A percentile compares a stretch with the other conserved stretches of the same genome.
These are phyloP conservation scores for Cnemophilus loriae DNA, from an alignment of 2,113 vertebrate species.

Conservation along the genomic window DNA sequence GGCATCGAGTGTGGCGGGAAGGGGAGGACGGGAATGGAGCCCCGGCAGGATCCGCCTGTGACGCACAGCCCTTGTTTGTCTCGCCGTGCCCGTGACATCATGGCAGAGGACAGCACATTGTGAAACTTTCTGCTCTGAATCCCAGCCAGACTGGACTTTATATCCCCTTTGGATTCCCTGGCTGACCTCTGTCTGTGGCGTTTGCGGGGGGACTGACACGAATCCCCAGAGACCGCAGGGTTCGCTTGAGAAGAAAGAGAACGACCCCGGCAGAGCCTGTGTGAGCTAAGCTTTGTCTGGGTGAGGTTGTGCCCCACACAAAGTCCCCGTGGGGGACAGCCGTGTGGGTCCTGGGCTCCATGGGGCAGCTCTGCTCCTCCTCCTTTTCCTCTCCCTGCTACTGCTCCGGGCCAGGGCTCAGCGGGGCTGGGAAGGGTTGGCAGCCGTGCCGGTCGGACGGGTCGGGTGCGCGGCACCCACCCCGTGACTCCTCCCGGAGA, in stretches of 20 bases:
- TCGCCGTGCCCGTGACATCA: not conserved
- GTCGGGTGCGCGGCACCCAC: not conserved
- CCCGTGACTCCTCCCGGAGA: not conserved
- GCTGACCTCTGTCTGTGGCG: not conserved
- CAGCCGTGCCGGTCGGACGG: slow-evolving; percentile 19
- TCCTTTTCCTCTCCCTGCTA: not conserved
- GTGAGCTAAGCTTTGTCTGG: rapidly evolving
- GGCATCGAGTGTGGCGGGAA: not conserved
- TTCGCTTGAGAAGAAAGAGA: not conserved
- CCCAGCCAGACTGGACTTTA: not conserved
- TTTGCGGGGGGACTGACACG: rapidly evolving
- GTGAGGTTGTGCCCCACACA: rapidly evolving
- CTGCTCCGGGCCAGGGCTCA: not conserved
- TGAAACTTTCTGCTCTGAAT: not conserved
- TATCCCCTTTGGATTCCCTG: not conserved
- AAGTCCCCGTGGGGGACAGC: rapidly evolving
- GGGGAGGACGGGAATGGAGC: not conserved
- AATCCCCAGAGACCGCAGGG: rapidly evolving
- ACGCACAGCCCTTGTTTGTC: not conserved
- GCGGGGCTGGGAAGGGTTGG: not conserved
- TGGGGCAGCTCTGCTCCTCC: not conserved
- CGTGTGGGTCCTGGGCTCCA: rapidly evolving
- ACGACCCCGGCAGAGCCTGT: rapidly evolving
- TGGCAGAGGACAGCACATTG: not conserved
- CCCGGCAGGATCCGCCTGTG: not conserved